These are phyloP conservation scores for Alosa sapidissima DNA, from an alignment of 2,797 vertebrate genomes.

Conservation along the genomic window DNA sequence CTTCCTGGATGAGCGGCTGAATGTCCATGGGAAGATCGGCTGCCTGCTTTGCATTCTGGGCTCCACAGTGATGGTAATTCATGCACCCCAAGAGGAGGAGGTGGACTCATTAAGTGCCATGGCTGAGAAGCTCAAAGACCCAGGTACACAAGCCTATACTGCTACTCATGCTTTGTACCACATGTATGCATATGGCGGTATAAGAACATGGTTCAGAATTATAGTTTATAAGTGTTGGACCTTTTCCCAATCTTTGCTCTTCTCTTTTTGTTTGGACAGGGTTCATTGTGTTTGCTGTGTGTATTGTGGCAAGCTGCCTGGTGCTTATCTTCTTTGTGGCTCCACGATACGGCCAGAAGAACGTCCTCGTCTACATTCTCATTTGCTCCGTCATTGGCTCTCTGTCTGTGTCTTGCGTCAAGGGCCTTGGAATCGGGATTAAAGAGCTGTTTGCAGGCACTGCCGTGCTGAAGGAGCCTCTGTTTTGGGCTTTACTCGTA, in stretches of 20 bases:
- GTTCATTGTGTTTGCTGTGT: conserved; percentile 81
- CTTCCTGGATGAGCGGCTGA: conserved; percentile 83
- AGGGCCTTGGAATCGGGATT: conserved; percentile 84
- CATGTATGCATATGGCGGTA: background rate
- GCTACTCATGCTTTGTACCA: background rate
- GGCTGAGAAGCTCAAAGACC: conserved; percentile 84
- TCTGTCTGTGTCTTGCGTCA: conserved; percentile 83
- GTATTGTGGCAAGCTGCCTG: conserved; percentile 78
- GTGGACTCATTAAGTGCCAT: conserved; percentile 81
- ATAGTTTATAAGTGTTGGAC: background rate
- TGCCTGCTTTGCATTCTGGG: conserved; percentile 83
- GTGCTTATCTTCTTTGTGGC: conserved; percentile 80
- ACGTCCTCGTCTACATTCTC: conserved; percentile 82
- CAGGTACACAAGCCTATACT: conserved; percentile 66
- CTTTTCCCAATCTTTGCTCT: background rate
- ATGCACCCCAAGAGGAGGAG: conserved; percentile 82
- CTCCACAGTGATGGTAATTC: conserved; percentile 86
- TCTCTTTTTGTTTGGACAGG: conserved; percentile 60
- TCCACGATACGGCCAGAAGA: conserved; percentile 81
- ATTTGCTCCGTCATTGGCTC: conserved; percentile 86
- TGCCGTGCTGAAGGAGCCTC: conserved; percentile 76
- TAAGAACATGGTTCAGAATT: background rate
- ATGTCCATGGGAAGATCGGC: conserved; percentile 81
- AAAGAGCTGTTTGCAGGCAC: conserved; percentile 79
- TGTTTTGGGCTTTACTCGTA: conserved; percentile 79